Percentiles rank a stretch among this genome's conserved stretches.
Conservation (phyloP, 2,113 vertebrate species). For the Helogale parvula region DNA sequence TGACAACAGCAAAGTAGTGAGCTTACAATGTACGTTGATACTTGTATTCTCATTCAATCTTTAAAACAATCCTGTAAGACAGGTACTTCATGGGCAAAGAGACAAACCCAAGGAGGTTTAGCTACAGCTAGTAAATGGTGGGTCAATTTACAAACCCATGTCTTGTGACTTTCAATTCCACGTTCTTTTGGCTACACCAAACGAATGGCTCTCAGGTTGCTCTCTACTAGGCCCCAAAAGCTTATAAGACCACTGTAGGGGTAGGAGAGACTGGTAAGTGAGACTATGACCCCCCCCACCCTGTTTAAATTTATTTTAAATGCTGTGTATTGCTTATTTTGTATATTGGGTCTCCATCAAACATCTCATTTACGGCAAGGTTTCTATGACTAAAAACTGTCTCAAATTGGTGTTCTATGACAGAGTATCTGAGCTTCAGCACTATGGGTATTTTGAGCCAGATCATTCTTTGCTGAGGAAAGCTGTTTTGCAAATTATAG, state of each 20-base stretch:
- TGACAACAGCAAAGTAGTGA: neutral
- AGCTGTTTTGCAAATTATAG: neutral
- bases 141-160: neutral
- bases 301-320: neutral
- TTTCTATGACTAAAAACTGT: neutral
- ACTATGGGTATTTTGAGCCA: neutral
- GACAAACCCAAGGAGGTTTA: neutral
- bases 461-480: neutral
- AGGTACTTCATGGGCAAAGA: neutral
- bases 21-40: neutral
- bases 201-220: neutral
- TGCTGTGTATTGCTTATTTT: neutral
- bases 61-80: neutral
- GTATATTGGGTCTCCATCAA: neutral
- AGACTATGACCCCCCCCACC: neutral
- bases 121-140: neutral
- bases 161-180: neutral
- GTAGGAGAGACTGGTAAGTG: neutral
- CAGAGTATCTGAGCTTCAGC: neutral
- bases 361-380: neutral
- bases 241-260: neutral
- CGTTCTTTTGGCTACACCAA: neutral
- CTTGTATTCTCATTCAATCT: neutral
- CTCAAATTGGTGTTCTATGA: neutral
- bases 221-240: neutral